Evolutionary conservation across 2,113 vertebrate species (phyloP).

Genomic region (Propithecus coquereli): DNA sequence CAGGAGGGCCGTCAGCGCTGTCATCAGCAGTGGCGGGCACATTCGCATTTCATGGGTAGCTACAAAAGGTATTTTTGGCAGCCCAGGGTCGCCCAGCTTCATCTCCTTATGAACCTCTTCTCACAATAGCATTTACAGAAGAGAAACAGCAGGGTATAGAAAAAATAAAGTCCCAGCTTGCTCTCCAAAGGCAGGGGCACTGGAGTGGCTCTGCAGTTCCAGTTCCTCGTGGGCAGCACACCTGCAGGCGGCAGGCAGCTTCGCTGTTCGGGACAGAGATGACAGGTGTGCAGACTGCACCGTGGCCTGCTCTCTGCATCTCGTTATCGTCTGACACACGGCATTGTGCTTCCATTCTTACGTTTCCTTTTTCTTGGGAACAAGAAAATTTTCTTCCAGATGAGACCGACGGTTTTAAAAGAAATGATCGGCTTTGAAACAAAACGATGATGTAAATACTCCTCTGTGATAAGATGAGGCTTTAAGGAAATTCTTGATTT

Average conservation of each 20-base stretch:
- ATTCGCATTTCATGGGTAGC: not conserved
- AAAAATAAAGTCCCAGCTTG: not conserved
- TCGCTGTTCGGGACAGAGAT: not conserved
- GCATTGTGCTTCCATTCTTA: not conserved
- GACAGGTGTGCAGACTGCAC: not conserved
- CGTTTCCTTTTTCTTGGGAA: not conserved
- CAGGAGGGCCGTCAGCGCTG: not conserved
- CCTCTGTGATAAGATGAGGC: not conserved
- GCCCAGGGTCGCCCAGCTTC: not conserved
- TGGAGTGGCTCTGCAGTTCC: not conserved
- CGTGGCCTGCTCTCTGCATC: not conserved
- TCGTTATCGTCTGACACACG: not conserved
- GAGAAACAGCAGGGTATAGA: not conserved
- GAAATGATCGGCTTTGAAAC: not conserved
- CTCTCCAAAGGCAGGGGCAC: not conserved
- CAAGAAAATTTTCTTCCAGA: not conserved
- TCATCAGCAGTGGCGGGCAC: not conserved
- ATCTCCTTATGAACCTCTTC: not conserved
- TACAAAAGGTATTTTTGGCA: slow-evolving; percentile 1
- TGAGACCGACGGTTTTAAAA: not conserved
- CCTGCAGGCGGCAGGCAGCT: not conserved
- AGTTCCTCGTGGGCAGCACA: rapidly evolving
- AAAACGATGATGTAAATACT: not conserved
- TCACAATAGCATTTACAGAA: not conserved
- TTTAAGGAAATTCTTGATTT: not conserved